Conservation (phyloP, 2,888 invertebrate genomes). For the Micoletzkya japonica region DNA sequence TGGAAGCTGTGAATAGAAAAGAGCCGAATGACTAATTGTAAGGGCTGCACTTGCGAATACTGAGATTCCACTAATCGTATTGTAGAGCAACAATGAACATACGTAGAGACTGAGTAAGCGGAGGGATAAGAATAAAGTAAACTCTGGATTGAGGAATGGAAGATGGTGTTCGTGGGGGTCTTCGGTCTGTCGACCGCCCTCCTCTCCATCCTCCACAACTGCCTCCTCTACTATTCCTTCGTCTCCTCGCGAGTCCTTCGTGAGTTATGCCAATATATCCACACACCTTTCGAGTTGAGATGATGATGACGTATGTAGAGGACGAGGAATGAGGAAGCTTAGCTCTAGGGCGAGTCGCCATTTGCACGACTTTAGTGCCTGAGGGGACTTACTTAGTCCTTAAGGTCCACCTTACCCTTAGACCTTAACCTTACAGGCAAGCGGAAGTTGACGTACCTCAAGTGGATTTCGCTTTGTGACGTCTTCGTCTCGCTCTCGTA, state of each 20-base stretch:
- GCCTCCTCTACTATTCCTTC: slow-evolving; percentile 55
- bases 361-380: not conserved
- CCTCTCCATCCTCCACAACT: slow-evolving; percentile 52
- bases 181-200: slow-evolving; percentile 53
- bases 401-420: too few relatives aligned
- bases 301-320: too few relatives aligned
- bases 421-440: slow-evolving; percentile 27
- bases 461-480: slow-evolving; percentile 57
- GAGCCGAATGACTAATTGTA: too few relatives aligned
- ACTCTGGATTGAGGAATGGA: slow-evolving; percentile 47
- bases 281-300: not conserved
- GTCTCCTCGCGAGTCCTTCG: slow-evolving; percentile 37
- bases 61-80: too few relatives aligned
- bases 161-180: slow-evolving; percentile 56
- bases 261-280: not conserved
- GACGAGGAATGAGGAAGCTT: too few relatives aligned
- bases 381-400: too few relatives aligned
- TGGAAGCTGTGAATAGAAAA: too few relatives aligned
- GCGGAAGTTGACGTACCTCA: slow-evolving; percentile 54
- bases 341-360: too few relatives aligned
- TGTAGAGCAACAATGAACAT: too few relatives aligned
- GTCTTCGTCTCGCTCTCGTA: slow-evolving; percentile 55
- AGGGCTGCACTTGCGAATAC: too few relatives aligned
- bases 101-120: too few relatives aligned
- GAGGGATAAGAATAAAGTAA: not conserved